Base-by-base conservation (phyloP, 2,888 invertebrate genomes). In the Helobdella robusta region DNA sequence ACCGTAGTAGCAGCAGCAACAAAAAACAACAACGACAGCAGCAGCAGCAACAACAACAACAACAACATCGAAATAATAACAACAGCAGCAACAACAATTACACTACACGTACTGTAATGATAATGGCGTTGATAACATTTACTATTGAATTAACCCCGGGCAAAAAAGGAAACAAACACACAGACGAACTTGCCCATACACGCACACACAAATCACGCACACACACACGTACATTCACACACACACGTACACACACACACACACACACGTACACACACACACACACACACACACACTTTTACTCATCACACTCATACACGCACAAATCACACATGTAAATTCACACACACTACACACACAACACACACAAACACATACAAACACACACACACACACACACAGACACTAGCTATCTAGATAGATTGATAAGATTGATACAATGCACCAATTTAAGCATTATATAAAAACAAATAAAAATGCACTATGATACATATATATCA, bases 131-230 rank as follows among this genome's bases (percentile, higher is more conserved):
- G n/a, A n/a, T n/a, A n/a, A n/a, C n/a, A n/a, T n/a, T n/a, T n/a
- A n/a, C n/a, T n/a, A n/a, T n/a, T n/a, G n/a, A n/a, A n/a, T n/a
- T n/a, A n/a, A n/a, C n/a, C n/a, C n/a, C n/a, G n/a, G n/a, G n/a
- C n/a, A n/a, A n/a, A n/a, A n/a, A n/a, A n/a, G n/a, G n/a, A n/a
- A n/a, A n/a, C n/a, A n/a, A n/a, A n/a, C n/a, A n/a, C n/a, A n/a
- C n/a, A n/a, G n/a, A n/a, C n/a, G n/a, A n/a, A n/a, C n/a, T n/a
- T n/a, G n/a, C n/a, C n/a, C n/a, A n/a, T n/a, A n/a, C 54, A 23
- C 54, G 32, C 28, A 8, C 54, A 54, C 54, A 54, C 54, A 8
- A 28, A 54, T n/a, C 54, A 54, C 54, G 8, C 54, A 54, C 28
- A 8, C 54, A 8, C 54, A 25, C 5, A 8, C 54, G 32, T 32